These are phyloP conservation scores for Urosaurus nigricauda DNA, from an alignment of 2,797 vertebrate genomes.

Conservation along the genomic window DNA sequence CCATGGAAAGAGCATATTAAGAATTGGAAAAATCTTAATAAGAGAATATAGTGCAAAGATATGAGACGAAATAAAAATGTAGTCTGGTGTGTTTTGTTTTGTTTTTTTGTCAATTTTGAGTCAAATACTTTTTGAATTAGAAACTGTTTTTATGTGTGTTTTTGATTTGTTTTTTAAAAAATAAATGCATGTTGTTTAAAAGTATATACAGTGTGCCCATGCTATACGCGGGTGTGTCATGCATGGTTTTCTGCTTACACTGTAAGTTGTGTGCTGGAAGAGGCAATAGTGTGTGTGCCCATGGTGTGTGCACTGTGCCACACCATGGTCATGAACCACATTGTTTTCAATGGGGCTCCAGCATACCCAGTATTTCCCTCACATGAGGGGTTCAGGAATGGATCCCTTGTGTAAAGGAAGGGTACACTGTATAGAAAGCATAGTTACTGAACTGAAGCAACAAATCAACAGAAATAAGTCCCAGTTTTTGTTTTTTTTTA, in stretches of 20 bases:
- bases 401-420: no score
- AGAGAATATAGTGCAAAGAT: conserved; percentile 36
- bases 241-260: no score
- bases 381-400: no score
- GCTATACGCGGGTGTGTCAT: no score
- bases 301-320: no score
- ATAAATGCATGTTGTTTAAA: neutral
- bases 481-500: no score
- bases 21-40: conserved; percentile 39
- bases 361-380: no score
- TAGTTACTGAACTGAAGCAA: neutral
- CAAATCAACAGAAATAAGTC: neutral
- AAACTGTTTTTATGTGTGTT: conserved; percentile 40
- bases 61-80: conserved; percentile 17
- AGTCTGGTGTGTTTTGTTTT: no score
- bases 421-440: neutral
- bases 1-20: conserved; percentile 34
- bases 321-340: no score
- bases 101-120: neutral
- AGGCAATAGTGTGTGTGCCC: no score
- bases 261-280: no score
- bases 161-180: neutral
- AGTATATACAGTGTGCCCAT: neutral
- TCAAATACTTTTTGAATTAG: neutral
- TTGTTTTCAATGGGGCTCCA: no score